Evolutionary conservation across 2,113 vertebrate species (phyloP).

Genomic region (Antigone vipio): DNA sequence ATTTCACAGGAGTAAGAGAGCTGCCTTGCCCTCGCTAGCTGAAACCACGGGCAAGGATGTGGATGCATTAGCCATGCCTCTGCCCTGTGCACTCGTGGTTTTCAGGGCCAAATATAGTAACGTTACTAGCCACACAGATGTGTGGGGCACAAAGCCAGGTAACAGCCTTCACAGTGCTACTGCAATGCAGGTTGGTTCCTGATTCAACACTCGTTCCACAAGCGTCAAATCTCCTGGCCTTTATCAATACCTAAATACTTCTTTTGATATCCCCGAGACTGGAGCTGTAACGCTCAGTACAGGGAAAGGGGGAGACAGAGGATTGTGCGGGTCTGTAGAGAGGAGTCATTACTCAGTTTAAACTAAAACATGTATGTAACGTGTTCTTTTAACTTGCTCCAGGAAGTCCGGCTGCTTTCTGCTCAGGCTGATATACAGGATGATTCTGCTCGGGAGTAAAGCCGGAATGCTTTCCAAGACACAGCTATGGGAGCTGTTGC

Average conservation of each 20-base stretch:
- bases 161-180: not conserved
- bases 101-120: not conserved
- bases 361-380: rapidly evolving
- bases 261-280: not conserved
- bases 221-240: not conserved
- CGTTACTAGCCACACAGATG: rapidly evolving
- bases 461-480: not conserved
- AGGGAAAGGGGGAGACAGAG: not conserved
- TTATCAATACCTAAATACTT: not conserved
- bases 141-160: not conserved
- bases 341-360: not conserved
- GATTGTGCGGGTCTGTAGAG: not conserved
- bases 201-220: not conserved
- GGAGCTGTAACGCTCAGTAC: rapidly evolving
- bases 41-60: not conserved
- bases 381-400: not conserved
- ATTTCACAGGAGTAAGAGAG: not conserved
- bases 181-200: not conserved
- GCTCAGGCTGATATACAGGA: not conserved
- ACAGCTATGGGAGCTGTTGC: not conserved
- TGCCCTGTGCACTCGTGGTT: rapidly evolving
- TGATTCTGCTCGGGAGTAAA: not conserved
- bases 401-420: not conserved
- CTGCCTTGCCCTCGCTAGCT: not conserved
- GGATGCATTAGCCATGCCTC: not conserved